A percentile compares a stretch with the other conserved stretches of the same genome.
phyloP scores from a whole-genome alignment of 1,140 invertebrate species.

The Aphelinus atriplicis region DNA sequence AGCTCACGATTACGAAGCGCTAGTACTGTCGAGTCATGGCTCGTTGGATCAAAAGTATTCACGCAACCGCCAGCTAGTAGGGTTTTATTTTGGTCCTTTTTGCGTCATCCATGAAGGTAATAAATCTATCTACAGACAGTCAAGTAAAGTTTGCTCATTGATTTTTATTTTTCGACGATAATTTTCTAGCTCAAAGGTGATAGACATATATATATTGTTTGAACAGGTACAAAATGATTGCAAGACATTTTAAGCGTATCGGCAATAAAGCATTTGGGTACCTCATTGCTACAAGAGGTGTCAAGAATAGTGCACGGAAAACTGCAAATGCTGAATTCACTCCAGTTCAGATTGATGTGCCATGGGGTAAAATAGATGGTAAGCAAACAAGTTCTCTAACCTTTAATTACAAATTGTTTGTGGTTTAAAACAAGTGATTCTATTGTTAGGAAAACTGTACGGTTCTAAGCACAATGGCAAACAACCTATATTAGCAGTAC shows the following conservation, averaged over 20 bases:
- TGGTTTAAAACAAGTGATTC: background rate
- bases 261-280: background rate
- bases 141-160: too few relatives aligned
- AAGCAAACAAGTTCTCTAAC: slow-evolving; percentile 31
- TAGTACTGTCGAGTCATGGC: too few relatives aligned
- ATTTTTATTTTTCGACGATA: too few relatives aligned
- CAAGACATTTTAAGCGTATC: background rate
- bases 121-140: too few relatives aligned
- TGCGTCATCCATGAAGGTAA: too few relatives aligned
- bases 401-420: background rate
- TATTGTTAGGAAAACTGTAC: slow-evolving; percentile 71
- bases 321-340: slow-evolving; percentile 8
- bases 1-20: too few relatives aligned
- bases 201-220: background rate
- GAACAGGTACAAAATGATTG: background rate
- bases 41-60: too few relatives aligned
- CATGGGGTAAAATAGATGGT: slow-evolving; percentile 75
- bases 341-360: slow-evolving; percentile 73
- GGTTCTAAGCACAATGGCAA: slow-evolving; percentile 64
- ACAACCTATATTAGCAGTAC: slow-evolving; percentile 75
- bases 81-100: too few relatives aligned
- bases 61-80: too few relatives aligned
- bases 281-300: background rate
- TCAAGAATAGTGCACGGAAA: slow-evolving; percentile 5
- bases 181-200: too few relatives aligned